Evolutionary conservation across 2,888 invertebrate genomes (phyloP).

Genomic region (Drosophila prostipennis): DNA sequence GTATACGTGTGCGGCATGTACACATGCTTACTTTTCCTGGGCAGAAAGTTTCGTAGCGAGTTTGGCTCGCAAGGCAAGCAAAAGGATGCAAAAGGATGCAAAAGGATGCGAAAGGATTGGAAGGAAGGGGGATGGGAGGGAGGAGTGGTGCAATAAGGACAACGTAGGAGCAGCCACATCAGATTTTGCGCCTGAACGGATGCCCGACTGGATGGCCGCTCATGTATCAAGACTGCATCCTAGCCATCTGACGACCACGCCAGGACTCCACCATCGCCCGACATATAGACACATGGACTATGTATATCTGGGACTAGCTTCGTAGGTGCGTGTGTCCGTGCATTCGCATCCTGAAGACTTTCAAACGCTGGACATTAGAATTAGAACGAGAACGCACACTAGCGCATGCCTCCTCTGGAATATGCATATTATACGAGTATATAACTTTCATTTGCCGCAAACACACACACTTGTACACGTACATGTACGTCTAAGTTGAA

Average conservation of each 20-base stretch:
- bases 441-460: conserved; percentile 59
- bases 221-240: conserved; percentile 55
- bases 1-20: conserved; percentile 25
- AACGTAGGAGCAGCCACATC: conserved; percentile 49
- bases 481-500: conserved; percentile 56
- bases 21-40: conserved; percentile 46
- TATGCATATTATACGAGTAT: conserved; percentile 67
- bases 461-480: conserved; percentile 14
- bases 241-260: conserved; percentile 50
- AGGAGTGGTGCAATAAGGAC: conserved; percentile 37
- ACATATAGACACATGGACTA: not conserved
- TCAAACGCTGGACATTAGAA: conserved; percentile 57
- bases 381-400: conserved; percentile 56
- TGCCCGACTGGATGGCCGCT: conserved; percentile 49
- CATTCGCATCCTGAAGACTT: conserved; percentile 50
- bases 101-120: conserved; percentile 22
- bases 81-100: conserved; percentile 21
- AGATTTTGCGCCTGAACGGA: conserved; percentile 51
- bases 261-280: conserved; percentile 16
- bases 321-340: conserved; percentile 3
- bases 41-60: conserved; percentile 52
- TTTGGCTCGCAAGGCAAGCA: conserved; percentile 41
- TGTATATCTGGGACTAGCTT: not conserved
- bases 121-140: not conserved
- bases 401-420: conserved; percentile 48